Conservation (phyloP, 2,113 vertebrate species). For the Ageneiosus marmoratus region DNA sequence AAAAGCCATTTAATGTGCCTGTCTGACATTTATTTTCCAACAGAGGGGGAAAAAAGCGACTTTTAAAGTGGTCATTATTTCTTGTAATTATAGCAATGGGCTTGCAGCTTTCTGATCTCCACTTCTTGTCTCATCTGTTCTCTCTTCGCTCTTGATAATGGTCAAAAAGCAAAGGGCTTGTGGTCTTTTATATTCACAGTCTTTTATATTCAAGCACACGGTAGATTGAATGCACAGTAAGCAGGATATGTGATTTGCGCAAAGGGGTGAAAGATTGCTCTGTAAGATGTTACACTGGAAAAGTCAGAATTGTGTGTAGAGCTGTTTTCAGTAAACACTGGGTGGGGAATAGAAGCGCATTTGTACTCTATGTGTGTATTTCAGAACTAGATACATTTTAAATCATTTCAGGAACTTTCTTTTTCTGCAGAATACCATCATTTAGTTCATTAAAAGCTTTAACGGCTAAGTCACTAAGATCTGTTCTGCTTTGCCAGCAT, state of each 20-base stretch:
- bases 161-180: too few species aligned
- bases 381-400: not conserved
- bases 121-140: too few species aligned
- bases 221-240: not conserved
- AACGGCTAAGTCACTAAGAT: too few species aligned
- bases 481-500: not conserved
- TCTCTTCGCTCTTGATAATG: not conserved
- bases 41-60: conserved; percentile 48
- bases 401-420: not conserved
- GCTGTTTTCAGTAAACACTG: conserved; percentile 39
- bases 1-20: conserved; percentile 47
- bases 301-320: conserved; percentile 15
- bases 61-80: conserved; percentile 58
- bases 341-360: too few species aligned
- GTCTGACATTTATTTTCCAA: conserved; percentile 57
- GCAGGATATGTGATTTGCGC: not conserved
- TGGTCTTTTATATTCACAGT: not conserved
- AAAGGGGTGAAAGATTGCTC: not conserved
- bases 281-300: conserved; percentile 3
- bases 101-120: conserved; percentile 20
- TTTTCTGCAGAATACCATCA: too few species aligned
- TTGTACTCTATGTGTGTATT: not conserved
- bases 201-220: too few species aligned
- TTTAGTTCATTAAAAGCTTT: too few species aligned
- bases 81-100: conserved; percentile 41